Conservation (phyloP, 2,113 vertebrate species). For the Progne subis region DNA sequence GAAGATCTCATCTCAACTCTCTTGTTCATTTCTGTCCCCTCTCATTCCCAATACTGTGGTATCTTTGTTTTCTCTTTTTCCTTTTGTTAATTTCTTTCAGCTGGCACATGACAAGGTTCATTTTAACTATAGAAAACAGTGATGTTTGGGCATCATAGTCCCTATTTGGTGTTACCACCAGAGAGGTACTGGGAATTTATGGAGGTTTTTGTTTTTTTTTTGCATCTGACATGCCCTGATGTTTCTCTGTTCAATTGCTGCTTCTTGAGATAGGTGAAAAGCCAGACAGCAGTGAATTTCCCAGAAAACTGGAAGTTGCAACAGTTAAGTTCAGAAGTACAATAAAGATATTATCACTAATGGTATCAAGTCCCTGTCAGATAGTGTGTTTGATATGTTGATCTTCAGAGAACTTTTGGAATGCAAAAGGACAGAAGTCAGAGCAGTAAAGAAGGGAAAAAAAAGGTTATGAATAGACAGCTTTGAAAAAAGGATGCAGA, state of each 20-base stretch:
- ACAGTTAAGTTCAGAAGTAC: background rate
- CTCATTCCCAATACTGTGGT: background rate
- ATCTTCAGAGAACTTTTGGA: background rate
- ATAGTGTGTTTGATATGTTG: background rate
- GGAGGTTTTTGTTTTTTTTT: background rate
- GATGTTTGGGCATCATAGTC: background rate
- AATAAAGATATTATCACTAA: background rate
- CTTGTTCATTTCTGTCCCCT: background rate
- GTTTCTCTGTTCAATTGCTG: background rate
- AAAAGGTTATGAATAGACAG: background rate
- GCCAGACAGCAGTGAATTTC: background rate
- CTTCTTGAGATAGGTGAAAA: background rate
- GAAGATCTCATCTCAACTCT: background rate
- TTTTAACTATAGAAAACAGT: background rate
- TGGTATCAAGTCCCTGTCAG: background rate
- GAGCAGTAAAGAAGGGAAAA: background rate
- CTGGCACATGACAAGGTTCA: background rate
- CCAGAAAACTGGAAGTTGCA: background rate
- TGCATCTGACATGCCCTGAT: background rate
- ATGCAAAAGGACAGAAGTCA: background rate
- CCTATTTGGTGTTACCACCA: background rate
- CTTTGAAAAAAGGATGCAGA: background rate
- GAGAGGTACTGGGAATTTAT: background rate
- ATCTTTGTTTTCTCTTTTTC: background rate
- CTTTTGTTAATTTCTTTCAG: background rate